Percentiles rank a stretch among this genome's conserved stretches.
These are phyloP conservation scores for Ochotona princeps DNA, from an alignment of 2,113 vertebrate genomes.

Conservation along the genomic window DNA sequence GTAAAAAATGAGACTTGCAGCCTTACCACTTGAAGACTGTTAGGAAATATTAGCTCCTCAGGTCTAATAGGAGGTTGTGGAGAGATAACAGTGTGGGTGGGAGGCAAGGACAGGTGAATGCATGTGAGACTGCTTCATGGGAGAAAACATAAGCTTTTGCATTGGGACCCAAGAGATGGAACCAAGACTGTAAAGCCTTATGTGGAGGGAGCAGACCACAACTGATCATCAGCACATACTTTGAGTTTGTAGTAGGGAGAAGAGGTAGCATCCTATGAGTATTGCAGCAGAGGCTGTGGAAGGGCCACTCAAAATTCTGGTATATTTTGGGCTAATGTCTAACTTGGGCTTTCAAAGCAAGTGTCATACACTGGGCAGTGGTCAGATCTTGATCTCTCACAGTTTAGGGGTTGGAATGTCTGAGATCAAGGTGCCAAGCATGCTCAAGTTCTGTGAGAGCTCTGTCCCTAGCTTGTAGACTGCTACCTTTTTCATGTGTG, in stretches of 20 bases:
- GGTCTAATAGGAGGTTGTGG: neutral
- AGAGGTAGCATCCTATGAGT: neutral
- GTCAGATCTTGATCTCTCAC: neutral
- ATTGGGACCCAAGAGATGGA: neutral
- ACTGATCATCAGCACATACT: neutral
- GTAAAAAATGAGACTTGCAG: neutral
- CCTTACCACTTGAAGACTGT: neutral
- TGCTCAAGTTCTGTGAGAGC: neutral
- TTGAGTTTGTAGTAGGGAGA: neutral
- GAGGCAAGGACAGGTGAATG: neutral
- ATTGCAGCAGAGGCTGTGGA: neutral
- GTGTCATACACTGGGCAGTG: neutral
- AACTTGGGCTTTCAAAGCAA: neutral
- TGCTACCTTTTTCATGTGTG: neutral
- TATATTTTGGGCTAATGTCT: neutral
- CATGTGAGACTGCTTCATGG: neutral
- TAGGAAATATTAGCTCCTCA: neutral
- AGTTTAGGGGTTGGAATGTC: neutral
- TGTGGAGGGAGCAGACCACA: neutral
- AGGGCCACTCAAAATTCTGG: neutral
- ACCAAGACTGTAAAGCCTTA: neutral
- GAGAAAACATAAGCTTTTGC: neutral
- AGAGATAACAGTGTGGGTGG: accelerated
- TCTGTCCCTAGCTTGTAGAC: neutral
- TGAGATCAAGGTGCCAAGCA: neutral